Conservation (phyloP, 2,113 vertebrate species). For the Nothobranchius kuhntae region DNA sequence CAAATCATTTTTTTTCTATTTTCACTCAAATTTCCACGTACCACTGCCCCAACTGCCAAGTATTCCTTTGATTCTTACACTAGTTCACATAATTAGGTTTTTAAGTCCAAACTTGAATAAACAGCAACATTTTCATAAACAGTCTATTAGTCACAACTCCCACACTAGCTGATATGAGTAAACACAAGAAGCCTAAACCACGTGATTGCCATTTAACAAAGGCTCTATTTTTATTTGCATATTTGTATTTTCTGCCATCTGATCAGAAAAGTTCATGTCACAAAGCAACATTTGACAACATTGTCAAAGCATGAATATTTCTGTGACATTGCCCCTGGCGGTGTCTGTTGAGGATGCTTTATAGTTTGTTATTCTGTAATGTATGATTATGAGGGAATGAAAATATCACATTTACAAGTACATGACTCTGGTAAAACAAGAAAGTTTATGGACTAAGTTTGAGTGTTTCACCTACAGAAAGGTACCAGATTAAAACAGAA, state of each 20-base stretch:
- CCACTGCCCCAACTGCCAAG: too few species aligned
- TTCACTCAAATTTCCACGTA: too few species aligned
- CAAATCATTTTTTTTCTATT: too few species aligned
- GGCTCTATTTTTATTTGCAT: slow-evolving; percentile 6
- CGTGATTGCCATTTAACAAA: background rate
- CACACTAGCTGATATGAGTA: background rate
- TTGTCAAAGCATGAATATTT: slow-evolving; percentile 21
- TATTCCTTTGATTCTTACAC: too few species aligned
- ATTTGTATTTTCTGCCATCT: slow-evolving; percentile 16
- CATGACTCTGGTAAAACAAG: slow-evolving; percentile 17
- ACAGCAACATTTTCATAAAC: background rate
- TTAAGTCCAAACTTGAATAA: background rate
- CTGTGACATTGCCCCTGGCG: background rate
- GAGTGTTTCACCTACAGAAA: slow-evolving; percentile 18
- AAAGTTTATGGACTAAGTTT: slow-evolving; percentile 36
- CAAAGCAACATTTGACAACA: slow-evolving; percentile 5
- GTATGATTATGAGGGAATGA: slow-evolving; percentile 28
- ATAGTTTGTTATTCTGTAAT: slow-evolving; percentile 16
- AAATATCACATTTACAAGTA: slow-evolving; percentile 33
- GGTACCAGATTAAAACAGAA: background rate
- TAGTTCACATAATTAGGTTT: too few species aligned
- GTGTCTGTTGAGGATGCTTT: slow-evolving; percentile 8
- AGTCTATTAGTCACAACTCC: background rate
- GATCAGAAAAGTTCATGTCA: slow-evolving; percentile 12
- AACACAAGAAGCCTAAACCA: background rate